Conservation (phyloP, 2,113 vertebrate species). For the Crocuta crocuta region DNA sequence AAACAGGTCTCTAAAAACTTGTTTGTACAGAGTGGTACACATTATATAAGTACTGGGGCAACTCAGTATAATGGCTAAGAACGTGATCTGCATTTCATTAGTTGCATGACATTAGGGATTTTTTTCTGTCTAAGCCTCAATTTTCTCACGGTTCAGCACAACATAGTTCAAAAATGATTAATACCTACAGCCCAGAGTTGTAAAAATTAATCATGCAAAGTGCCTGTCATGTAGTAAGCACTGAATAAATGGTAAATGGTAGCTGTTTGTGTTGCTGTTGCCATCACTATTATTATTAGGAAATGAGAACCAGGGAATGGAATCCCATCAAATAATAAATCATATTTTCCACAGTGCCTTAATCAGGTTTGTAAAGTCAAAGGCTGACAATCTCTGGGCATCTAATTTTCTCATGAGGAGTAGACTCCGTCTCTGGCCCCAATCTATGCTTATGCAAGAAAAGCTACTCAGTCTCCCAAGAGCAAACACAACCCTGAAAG, state of each 20-base stretch:
- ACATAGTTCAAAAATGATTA: conserved; percentile 41
- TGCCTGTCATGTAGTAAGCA: background rate
- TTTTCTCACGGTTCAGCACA: conserved; percentile 37
- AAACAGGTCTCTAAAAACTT: background rate
- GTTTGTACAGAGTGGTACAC: background rate
- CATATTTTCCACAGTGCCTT: background rate
- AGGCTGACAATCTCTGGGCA: background rate
- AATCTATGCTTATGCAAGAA: background rate
- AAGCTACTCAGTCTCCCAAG: background rate
- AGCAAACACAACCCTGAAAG: background rate
- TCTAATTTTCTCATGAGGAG: background rate
- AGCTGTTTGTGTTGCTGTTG: background rate
- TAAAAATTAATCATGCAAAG: conserved; percentile 47
- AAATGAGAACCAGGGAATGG: background rate
- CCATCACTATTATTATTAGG: background rate
- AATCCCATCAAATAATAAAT: background rate
- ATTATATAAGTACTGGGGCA: background rate
- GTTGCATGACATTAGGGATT: background rate
- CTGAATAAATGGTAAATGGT: conserved; percentile 28
- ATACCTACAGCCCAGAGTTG: background rate
- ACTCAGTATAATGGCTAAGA: background rate
- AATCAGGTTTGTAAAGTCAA: background rate
- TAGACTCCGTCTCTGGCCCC: background rate
- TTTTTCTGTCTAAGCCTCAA: background rate
- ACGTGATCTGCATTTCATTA: conserved; percentile 21